phyloP scores from a whole-genome alignment of 2,797 vertebrate species.

The Pempheris klunzingeri region DNA sequence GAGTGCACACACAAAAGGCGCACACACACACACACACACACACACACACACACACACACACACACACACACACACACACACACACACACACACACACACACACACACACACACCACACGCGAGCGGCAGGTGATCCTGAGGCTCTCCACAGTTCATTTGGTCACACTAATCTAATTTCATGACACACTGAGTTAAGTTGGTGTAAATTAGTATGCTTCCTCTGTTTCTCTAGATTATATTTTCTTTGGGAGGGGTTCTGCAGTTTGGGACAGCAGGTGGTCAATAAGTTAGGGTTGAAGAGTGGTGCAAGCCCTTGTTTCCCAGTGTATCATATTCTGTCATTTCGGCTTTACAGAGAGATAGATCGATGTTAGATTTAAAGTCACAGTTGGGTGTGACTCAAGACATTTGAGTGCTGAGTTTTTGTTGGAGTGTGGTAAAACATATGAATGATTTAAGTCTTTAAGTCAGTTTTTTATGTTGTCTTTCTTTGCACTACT shows the following conservation, averaged over 20 bases:
- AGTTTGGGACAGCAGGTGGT: conserved; percentile 78
- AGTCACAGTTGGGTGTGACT: conserved; percentile 49
- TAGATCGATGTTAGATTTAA: conserved; percentile 60
- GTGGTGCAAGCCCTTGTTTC: conserved; percentile 61
- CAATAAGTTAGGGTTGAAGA: conserved; percentile 64
- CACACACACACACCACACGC: conserved; percentile 7
- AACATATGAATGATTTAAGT: conserved; percentile 28
- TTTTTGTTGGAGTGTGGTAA: not conserved
- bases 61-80: conserved; percentile 10
- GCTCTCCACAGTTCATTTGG: conserved; percentile 64
- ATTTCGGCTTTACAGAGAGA: conserved; percentile 52
- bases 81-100: not conserved
- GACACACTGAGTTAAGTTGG: conserved; percentile 70
- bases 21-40: conserved; percentile 7
- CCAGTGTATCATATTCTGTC: conserved; percentile 81
- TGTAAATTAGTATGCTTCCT: conserved; percentile 77
- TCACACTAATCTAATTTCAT: conserved; percentile 81
- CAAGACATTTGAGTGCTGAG: conserved; percentile 4
- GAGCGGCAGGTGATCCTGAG: conserved; percentile 59
- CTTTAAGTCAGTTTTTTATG: not conserved
- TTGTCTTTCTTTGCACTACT: conserved; percentile 12
- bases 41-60: not conserved
- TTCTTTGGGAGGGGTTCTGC: conserved; percentile 63
- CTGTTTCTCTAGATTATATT: conserved; percentile 65
- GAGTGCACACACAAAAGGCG: not conserved